A percentile compares a stretch with the other conserved stretches of the same genome.
Evolutionary conservation across 2,888 invertebrate genomes (phyloP).

Genomic region (Drosophila putrida): DNA sequence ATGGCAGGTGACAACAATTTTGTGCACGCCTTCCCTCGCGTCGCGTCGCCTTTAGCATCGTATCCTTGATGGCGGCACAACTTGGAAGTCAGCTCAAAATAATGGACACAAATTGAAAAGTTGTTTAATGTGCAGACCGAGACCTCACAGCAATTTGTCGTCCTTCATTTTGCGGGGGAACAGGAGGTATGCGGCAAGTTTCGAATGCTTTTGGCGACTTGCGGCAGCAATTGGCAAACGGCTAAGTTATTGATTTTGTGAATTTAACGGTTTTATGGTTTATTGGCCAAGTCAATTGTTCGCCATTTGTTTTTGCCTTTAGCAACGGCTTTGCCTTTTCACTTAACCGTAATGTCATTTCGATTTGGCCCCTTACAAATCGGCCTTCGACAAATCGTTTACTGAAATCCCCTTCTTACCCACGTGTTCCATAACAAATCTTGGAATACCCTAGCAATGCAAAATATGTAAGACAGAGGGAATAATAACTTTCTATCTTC

Average conservation of each 20-base stretch:
- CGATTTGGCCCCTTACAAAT: slow-evolving; percentile 56
- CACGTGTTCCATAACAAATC: background rate
- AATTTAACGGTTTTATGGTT: slow-evolving; percentile 78
- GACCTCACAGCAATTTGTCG: slow-evolving; percentile 75
- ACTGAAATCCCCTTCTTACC: background rate
- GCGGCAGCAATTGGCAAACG: slow-evolving; percentile 46
- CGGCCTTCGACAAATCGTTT: slow-evolving; percentile 35
- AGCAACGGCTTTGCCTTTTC: slow-evolving; percentile 50
- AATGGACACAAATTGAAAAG: slow-evolving; percentile 79
- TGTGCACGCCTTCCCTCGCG: background rate
- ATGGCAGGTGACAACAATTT: slow-evolving; percentile 59
- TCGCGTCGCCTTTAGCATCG: background rate
- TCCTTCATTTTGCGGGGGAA: slow-evolving; percentile 56
- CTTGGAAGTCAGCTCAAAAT: slow-evolving; percentile 71
- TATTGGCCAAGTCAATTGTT: slow-evolving; percentile 77
- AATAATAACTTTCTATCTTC: background rate
- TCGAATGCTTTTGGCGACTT: slow-evolving; percentile 14
- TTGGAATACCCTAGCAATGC: background rate
- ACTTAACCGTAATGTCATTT: slow-evolving; percentile 70
- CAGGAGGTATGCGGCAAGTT: slow-evolving; percentile 18
- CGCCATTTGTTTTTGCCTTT: slow-evolving; percentile 70
- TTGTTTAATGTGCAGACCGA: slow-evolving; percentile 75
- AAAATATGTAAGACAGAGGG: background rate
- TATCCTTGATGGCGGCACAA: slow-evolving; percentile 5
- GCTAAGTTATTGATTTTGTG: slow-evolving; percentile 75